phyloP scores from a whole-genome alignment of 2,888 invertebrate genomes.

The Patella pellucida region DNA sequence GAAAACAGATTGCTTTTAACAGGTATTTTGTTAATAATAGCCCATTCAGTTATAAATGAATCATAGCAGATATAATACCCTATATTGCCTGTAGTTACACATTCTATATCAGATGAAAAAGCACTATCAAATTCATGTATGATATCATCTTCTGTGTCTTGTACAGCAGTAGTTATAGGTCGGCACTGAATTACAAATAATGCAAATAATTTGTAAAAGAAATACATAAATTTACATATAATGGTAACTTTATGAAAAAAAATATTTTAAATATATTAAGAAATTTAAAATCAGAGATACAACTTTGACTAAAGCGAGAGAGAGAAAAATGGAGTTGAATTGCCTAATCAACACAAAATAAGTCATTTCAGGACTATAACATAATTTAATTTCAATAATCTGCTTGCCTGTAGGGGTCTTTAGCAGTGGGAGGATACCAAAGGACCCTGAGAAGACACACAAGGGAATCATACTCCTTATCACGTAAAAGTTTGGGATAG shows the following conservation, averaged over 20 bases:
- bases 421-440: too few species aligned
- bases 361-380: too few species aligned
- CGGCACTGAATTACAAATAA: slow-evolving; percentile 79
- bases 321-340: too few species aligned
- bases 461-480: too few species aligned
- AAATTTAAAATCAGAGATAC: background rate
- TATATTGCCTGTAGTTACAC: slow-evolving; percentile 81
- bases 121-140: slow-evolving; percentile 83
- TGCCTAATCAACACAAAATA: too few species aligned
- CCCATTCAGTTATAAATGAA: background rate
- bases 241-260: background rate
- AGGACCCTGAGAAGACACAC: too few species aligned
- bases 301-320: background rate
- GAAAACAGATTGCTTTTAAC: too few species aligned
- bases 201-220: background rate
- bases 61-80: slow-evolving; percentile 75
- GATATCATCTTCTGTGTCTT: slow-evolving; percentile 84
- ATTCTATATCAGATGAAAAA: slow-evolving; percentile 78
- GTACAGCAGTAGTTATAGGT: slow-evolving; percentile 81
- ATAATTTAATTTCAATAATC: too few species aligned
- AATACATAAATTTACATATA: background rate
- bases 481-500: too few species aligned
- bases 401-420: too few species aligned
- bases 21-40: too few species aligned
- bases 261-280: too few species aligned